Evolutionary conservation across 1,140 invertebrate genomes (phyloP), one percentile per base, ranked within the genome.

Genomic region (Oncopodura yosiiana): DNA sequence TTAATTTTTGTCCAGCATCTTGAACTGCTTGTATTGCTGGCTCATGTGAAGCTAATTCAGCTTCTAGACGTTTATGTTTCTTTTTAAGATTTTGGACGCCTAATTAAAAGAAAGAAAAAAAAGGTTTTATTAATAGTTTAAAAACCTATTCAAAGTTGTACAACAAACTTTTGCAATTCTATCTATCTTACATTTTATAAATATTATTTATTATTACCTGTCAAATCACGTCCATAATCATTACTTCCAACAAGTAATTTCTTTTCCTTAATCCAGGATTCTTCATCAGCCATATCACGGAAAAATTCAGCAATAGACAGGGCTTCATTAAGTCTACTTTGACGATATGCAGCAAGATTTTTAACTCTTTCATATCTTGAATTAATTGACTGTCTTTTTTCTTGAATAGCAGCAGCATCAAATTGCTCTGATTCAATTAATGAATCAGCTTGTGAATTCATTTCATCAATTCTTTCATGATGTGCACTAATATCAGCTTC

Each of bases 231-330:
- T 1, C 95, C 95, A 71, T 96, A 99, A 70, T 99, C 96, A 69
- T 97, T 94, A 3, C 91, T 96, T 5, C 90, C 87, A 2, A 99
- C 93, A 5, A 99, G 74, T 12, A 99, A 73, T 70, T 99, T 98
- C 78, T 99, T 99, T 68, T 99, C 95, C 69, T 97, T 97, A 68
- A 99, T 99, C 95, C 95, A 99, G n/a, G 90, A 94, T 71, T 99
- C 95, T 71, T 99, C 95, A 71, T 99, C 95, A 60, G 95, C 94
- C 69, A 99, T 97, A 69, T 99, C 95, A 42, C 95, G 77, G 79
- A 99, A 94, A 82, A 99, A 99, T 73, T 99, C 94, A 73, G 99
- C 94, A 62, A 99, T 77, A 8, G 93, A 98, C 67, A 96, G 91
- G 2, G 94, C 94, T 71, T 99, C 94, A 69, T 78, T 79, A 16